These are phyloP conservation scores for Leucoma salicis DNA, from an alignment of 2,888 invertebrate genomes.

Conservation along the genomic window DNA sequence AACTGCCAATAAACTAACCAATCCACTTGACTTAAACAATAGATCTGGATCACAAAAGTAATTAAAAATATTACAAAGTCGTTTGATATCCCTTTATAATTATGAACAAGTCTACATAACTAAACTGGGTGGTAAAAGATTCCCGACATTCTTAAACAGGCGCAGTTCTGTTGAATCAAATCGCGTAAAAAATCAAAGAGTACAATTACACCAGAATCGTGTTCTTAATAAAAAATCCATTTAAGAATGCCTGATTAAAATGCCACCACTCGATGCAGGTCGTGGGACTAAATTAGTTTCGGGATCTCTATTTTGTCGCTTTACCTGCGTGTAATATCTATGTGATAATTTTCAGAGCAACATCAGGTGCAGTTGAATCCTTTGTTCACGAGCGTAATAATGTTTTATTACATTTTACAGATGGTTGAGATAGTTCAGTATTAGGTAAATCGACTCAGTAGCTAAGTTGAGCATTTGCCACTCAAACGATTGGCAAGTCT, in stretches of 20 bases:
- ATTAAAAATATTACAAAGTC: constrained; percentile 2
- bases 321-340: constrained; percentile 52
- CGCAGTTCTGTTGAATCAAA: constrained; percentile 35
- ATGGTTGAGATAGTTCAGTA: background rate
- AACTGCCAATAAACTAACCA: too few species aligned
- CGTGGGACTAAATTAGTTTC: constrained; percentile 73
- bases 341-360: constrained; percentile 35
- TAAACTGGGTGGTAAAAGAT: constrained; percentile 25
- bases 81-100: constrained; percentile 11
- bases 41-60: too few species aligned
- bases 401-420: background rate
- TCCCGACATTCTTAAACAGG: constrained; percentile 32
- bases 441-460: too few species aligned
- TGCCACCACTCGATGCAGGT: constrained; percentile 48
- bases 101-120: too few species aligned
- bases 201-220: constrained; percentile 38
- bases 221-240: constrained; percentile 57
- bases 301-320: constrained; percentile 62
- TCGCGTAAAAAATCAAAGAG: constrained; percentile 47
- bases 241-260: constrained; percentile 76
- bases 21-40: too few species aligned
- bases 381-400: constrained; percentile 20
- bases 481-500: too few species aligned
- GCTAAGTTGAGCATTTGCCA: too few species aligned
- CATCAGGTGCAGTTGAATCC: constrained; percentile 22